Evolutionary conservation across 1,140 invertebrate genomes (phyloP).

Genomic region (Conus betulinus): DNA sequence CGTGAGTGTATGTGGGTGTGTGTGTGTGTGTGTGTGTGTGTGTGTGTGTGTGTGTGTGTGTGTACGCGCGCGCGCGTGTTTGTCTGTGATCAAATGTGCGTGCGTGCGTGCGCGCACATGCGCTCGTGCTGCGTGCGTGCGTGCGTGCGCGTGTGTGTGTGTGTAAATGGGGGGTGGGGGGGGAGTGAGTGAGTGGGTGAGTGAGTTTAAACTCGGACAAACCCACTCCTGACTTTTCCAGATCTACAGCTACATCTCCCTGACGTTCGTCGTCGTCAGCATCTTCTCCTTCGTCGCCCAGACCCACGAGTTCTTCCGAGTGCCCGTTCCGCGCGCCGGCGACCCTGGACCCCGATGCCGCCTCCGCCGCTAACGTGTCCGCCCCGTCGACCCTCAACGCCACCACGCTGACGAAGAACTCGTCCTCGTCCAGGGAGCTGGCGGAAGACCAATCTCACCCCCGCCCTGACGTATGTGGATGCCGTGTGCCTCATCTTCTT

Average conservation of each 20-base stretch:
- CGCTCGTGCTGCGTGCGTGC: background rate
- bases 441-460: slow-evolving; percentile 32
- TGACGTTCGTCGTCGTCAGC: slow-evolving; percentile 55
- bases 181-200: background rate
- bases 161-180: too few relatives aligned
- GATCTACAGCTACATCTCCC: slow-evolving; percentile 56
- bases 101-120: background rate
- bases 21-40: background rate
- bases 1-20: background rate
- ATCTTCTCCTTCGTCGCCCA: slow-evolving; percentile 60
- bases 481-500: slow-evolving; percentile 75
- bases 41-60: background rate
- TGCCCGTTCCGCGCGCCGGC: background rate
- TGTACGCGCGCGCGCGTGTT: too few relatives aligned
- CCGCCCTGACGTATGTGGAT: slow-evolving; percentile 52
- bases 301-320: slow-evolving; percentile 52
- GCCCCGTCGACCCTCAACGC: background rate
- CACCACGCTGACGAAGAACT: background rate
- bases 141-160: background rate
- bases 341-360: background rate
- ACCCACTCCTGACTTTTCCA: slow-evolving; percentile 38
- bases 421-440: background rate
- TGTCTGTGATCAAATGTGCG: background rate
- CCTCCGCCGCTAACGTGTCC: background rate
- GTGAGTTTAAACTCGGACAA: too few relatives aligned